phyloP scores from a whole-genome alignment of 2,797 vertebrate species.

The Benthosema pterotum region DNA sequence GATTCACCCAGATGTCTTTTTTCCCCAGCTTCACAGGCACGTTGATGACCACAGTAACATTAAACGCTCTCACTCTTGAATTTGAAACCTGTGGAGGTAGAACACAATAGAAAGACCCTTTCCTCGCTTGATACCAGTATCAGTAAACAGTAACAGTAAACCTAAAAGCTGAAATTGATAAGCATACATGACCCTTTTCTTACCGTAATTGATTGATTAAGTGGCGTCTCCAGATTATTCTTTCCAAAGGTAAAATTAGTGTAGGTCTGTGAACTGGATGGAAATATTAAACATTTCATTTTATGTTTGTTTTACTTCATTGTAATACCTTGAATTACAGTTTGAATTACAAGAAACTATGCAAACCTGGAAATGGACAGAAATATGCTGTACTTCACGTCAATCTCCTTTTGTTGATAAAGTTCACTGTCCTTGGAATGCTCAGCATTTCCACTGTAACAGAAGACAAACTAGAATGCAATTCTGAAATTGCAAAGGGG shows the following conservation, averaged over 20 bases:
- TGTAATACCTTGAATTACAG: neutral
- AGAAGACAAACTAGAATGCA: constrained; percentile 6
- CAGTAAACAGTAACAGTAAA: neutral
- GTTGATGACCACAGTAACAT: constrained; percentile 77
- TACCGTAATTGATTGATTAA: constrained; percentile 81
- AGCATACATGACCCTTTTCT: constrained; percentile 11
- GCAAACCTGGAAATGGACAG: constrained; percentile 66
- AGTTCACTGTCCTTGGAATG: constrained; percentile 48
- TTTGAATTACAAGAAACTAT: neutral
- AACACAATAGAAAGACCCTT: neutral
- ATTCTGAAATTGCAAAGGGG: too few relatives aligned
- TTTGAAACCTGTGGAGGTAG: constrained; percentile 78
- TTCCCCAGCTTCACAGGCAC: constrained; percentile 78
- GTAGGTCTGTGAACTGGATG: constrained; percentile 79
- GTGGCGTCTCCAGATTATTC: constrained; percentile 50
- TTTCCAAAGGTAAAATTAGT: constrained; percentile 78
- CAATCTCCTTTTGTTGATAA: constrained; percentile 56
- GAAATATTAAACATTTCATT: constrained; percentile 9
- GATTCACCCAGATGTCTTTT: constrained; percentile 72
- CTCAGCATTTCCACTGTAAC: constrained; percentile 74
- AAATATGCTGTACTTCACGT: constrained; percentile 82
- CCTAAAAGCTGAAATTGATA: neutral
- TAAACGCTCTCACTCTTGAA: constrained; percentile 59
- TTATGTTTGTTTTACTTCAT: neutral
- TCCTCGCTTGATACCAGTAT: too few relatives aligned